Percentiles rank a stretch among this genome's conserved stretches.
Evolutionary conservation across 2,113 vertebrate genomes (phyloP).

Genomic region (Misgurnus mizolepis): DNA sequence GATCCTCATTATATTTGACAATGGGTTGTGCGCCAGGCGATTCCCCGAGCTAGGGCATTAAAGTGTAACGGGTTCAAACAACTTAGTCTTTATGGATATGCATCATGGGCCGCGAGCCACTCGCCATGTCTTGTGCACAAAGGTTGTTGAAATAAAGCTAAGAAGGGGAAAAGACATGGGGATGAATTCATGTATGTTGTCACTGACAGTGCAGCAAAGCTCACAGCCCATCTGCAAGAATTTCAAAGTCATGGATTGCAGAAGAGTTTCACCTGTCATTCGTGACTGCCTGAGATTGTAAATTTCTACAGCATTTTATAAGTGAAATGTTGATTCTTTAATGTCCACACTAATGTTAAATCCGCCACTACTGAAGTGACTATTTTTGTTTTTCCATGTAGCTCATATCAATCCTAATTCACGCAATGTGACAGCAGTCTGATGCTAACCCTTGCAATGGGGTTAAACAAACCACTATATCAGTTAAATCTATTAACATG

Average conservation of each 20-base stretch:
- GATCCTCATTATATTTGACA: constrained; percentile 70
- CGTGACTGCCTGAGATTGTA: constrained; percentile 8
- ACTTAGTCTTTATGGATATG: constrained; percentile 57
- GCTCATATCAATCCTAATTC: constrained; percentile 51
- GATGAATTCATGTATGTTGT: not conserved
- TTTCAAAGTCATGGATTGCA: not conserved
- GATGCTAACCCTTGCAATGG: constrained; percentile 61
- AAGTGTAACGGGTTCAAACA: constrained; percentile 68
- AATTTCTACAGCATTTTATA: constrained; percentile 1
- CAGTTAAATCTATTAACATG: constrained; percentile 75
- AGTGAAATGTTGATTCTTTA: not conserved
- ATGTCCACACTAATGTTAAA: constrained; percentile 55
- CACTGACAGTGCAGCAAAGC: not conserved
- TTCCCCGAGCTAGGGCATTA: constrained; percentile 55
- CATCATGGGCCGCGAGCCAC: constrained; percentile 28
- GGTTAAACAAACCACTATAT: constrained; percentile 69
- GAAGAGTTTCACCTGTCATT: constrained; percentile 19
- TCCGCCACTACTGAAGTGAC: constrained; percentile 57
- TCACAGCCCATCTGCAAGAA: not conserved
- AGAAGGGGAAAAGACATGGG: not conserved
- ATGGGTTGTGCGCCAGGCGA: constrained; percentile 52
- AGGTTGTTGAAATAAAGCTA: constrained; percentile 30
- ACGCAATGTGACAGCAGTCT: constrained; percentile 67
- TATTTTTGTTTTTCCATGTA: constrained; percentile 72
- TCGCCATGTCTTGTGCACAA: constrained; percentile 1